Evolutionary conservation across 2,888 invertebrate species (phyloP).

Genomic region (Rhingia rostrata): DNA sequence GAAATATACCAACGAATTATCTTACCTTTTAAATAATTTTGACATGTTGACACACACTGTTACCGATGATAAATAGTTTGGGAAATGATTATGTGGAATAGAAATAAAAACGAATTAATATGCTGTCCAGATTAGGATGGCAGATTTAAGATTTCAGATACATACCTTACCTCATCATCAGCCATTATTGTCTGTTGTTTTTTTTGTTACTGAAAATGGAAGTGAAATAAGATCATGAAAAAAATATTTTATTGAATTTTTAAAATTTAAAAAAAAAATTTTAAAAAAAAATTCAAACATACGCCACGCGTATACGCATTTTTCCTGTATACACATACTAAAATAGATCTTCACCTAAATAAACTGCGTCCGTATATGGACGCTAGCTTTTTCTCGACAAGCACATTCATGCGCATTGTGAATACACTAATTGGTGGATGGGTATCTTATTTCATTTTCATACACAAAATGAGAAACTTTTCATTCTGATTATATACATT

Average conservation of each 20-base stretch:
- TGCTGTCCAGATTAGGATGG: background rate
- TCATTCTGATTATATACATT: constrained; percentile 13
- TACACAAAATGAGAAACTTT: constrained; percentile 23
- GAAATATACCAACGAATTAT: constrained; percentile 32
- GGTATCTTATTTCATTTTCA: constrained; percentile 71
- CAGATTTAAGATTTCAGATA: constrained; percentile 78
- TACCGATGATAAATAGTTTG: constrained; percentile 20
- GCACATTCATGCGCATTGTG: constrained; percentile 66
- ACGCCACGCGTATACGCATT: constrained; percentile 51
- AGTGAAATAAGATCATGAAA: constrained; percentile 35
- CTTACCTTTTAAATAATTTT: constrained; percentile 55
- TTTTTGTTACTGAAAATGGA: constrained; percentile 70
- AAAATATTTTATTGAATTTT: constrained; percentile 18
- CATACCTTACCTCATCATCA: constrained; percentile 97
- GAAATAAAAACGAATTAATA: constrained; percentile 30
- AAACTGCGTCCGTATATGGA: constrained; percentile 66
- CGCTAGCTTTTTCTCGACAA: constrained; percentile 49
- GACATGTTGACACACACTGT: constrained; percentile 48
- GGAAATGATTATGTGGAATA: background rate
- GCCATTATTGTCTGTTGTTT: constrained; percentile 87
- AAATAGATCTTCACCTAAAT: constrained; percentile 72
- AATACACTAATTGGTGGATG: background rate
- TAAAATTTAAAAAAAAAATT: constrained; percentile 21
- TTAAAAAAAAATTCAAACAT: constrained; percentile 7
- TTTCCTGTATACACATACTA: constrained; percentile 42